Evolutionary conservation across 2,113 vertebrate genomes (phyloP).

Genomic region (Protobothrops mucrosquamatus): DNA sequence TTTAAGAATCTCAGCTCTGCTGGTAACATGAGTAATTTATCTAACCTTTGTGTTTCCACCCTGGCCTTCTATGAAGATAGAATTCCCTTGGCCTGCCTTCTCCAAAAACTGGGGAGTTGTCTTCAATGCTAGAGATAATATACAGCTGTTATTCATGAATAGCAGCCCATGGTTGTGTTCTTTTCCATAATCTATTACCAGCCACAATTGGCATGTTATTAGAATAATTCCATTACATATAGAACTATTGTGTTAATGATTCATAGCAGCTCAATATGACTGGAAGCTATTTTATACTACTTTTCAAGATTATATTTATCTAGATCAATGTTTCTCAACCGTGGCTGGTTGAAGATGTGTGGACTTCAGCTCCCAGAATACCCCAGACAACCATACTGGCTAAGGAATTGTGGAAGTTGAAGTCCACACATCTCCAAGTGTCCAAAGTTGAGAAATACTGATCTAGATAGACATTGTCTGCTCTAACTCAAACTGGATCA

Average conservation of each 20-base stretch:
- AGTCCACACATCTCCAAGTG: background rate
- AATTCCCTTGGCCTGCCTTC: background rate
- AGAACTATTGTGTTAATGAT: background rate
- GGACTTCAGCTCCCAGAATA: background rate
- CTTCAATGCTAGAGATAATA: background rate
- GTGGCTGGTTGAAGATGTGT: background rate
- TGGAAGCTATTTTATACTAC: background rate
- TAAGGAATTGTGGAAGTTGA: background rate
- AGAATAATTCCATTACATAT: background rate
- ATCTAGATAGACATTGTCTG: background rate
- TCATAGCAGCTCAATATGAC: background rate
- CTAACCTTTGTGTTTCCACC: background rate
- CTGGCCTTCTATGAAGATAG: background rate
- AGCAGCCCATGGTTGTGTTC: background rate
- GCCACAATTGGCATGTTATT: background rate
- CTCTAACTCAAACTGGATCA: background rate
- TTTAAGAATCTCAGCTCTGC: background rate
- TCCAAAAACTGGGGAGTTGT: background rate
- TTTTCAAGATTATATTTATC: background rate
- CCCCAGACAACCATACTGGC: background rate
- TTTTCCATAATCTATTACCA: background rate
- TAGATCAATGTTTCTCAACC: background rate
- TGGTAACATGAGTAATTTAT: background rate
- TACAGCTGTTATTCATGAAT: background rate
- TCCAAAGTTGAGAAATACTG: background rate